Conservation (phyloP, 2,113 vertebrate genomes). For the Amblyornis subalaris region DNA sequence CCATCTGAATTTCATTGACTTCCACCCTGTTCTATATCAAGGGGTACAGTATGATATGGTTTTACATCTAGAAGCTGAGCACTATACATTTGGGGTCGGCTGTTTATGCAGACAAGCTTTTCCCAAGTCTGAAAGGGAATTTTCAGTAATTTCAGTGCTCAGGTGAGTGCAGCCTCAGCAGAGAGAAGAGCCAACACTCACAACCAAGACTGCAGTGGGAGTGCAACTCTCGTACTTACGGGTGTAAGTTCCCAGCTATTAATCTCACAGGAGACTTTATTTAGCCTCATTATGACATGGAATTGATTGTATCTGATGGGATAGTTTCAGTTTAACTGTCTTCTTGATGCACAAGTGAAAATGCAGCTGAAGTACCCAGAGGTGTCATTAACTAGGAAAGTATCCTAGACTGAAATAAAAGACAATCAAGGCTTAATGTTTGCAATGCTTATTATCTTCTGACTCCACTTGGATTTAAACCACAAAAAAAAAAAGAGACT, state of each 20-base stretch:
- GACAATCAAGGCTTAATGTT: not conserved
- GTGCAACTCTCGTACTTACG: accelerated
- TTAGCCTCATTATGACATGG: not conserved
- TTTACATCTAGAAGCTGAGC: not conserved
- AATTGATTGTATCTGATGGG: not conserved
- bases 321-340: not conserved
- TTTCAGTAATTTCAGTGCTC: not conserved
- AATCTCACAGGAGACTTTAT: not conserved
- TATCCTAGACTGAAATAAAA: not conserved
- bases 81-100: not conserved
- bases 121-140: not conserved
- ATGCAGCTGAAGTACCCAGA: not conserved
- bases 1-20: not conserved
- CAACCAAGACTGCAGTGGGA: not conserved
- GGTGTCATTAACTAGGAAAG: not conserved
- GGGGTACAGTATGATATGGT: too few species aligned
- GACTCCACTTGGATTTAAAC: not conserved
- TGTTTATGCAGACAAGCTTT: not conserved
- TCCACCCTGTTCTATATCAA: not conserved
- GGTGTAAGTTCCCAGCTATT: not conserved
- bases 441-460: not conserved
- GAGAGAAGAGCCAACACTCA: not conserved
- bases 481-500: not conserved
- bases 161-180: not conserved
- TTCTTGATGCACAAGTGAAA: not conserved